These are phyloP conservation scores for Dendrolimus punctatus DNA, from an alignment of 1,140 invertebrate genomes.

Conservation along the genomic window DNA sequence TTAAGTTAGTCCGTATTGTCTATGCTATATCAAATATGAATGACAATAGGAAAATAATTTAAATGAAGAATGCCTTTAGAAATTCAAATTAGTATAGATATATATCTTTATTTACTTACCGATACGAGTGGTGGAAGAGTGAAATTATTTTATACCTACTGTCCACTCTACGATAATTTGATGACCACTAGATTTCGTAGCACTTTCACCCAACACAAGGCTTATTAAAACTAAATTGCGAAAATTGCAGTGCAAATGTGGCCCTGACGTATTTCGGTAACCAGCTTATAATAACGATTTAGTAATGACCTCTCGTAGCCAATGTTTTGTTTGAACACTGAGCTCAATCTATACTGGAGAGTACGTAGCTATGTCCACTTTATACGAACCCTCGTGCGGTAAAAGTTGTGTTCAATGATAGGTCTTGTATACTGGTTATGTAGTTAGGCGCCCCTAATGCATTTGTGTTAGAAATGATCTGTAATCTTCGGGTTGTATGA, in stretches of 20 bases:
- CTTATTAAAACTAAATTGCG: slow-evolving; percentile 69
- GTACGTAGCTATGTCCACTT: slow-evolving; percentile 5
- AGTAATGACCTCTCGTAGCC: slow-evolving; percentile 17
- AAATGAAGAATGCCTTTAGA: too few species aligned
- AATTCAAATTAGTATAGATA: too few species aligned
- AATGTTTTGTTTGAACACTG: slow-evolving; percentile 5
- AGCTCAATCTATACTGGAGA: slow-evolving; percentile 21
- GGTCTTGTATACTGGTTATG: slow-evolving; percentile 8
- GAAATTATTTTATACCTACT: slow-evolving; percentile 21
- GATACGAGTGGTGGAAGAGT: too few species aligned
- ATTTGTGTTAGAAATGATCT: slow-evolving; percentile 30
- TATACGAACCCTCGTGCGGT: slow-evolving; percentile 9
- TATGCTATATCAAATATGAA: too few species aligned
- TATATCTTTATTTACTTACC: too few species aligned
- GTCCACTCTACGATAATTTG: slow-evolving; percentile 18
- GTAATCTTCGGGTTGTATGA: slow-evolving; percentile 62
- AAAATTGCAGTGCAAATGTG: slow-evolving; percentile 67
- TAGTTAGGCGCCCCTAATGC: slow-evolving; percentile 3
- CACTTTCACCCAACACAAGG: slow-evolving; percentile 46
- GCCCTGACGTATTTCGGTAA: slow-evolving; percentile 45
- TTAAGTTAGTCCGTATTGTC: too few species aligned
- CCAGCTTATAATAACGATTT: slow-evolving; percentile 31
- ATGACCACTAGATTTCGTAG: slow-evolving; percentile 46
- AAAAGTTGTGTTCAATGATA: background rate
- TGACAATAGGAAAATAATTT: too few species aligned